These are phyloP conservation scores for Pogonus chalceus DNA, from an alignment of 1,140 invertebrate species.

Conservation along the genomic window DNA sequence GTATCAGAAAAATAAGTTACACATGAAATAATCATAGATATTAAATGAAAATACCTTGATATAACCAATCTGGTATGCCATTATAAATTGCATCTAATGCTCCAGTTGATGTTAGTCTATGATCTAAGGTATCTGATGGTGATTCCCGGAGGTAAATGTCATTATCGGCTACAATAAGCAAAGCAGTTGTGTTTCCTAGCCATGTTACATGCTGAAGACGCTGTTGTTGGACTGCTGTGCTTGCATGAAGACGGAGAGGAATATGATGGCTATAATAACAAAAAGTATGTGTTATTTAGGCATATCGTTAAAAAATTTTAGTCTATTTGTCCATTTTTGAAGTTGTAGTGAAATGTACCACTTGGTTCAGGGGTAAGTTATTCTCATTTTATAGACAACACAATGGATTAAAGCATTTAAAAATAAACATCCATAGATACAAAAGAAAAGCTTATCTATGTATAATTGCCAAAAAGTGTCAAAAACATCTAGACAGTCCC, in stretches of 20 bases:
- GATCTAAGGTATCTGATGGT: conserved; percentile 50
- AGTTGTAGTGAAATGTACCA: no score
- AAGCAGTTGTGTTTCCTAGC: conserved; percentile 59
- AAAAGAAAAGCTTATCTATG: no score
- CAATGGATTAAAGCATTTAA: no score
- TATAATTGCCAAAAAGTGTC: no score
- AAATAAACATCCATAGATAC: no score
- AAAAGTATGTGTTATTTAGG: no score
- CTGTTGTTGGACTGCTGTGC: conserved; percentile 50
- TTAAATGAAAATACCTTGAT: conserved; percentile 58
- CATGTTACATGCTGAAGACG: conserved; percentile 67
- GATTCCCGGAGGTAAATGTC: conserved; percentile 73
- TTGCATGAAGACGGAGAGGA: conserved; percentile 57
- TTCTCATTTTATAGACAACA: no score
- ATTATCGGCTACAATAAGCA: conserved; percentile 69
- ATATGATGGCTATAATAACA: conserved; percentile 61
- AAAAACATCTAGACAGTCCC: no score
- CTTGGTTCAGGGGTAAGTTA: no score
- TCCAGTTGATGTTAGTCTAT: conserved; percentile 64
- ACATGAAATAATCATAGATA: no score
- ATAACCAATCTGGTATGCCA: conserved; percentile 88
- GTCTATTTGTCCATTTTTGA: no score
- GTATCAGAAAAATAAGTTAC: conserved; percentile 20
- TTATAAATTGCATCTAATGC: conserved; percentile 70
- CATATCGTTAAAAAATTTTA: no score